Evolutionary conservation across 2,113 vertebrate genomes (phyloP).

Genomic region (Brachypteracias leptosomus): DNA sequence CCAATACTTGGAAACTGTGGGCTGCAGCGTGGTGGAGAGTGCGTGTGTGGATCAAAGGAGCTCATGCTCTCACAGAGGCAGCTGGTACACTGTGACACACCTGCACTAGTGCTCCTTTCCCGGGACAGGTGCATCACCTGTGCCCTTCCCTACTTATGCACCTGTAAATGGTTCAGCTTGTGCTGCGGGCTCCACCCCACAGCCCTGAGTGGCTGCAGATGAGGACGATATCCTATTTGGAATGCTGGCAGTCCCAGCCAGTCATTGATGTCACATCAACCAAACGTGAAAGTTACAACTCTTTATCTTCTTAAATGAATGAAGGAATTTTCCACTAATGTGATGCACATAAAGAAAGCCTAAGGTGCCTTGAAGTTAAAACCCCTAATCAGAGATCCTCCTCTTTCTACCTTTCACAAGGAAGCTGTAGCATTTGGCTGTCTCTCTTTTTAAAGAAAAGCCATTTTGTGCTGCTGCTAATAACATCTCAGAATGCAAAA

Average conservation of each 20-base stretch:
- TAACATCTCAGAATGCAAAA: not conserved
- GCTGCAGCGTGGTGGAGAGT: conserved; percentile 91
- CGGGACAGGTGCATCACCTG: conserved; percentile 73
- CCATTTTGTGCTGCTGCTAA: not conserved
- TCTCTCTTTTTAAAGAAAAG: not conserved
- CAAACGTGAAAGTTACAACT: conserved; percentile 63
- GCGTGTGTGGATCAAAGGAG: conserved; percentile 86
- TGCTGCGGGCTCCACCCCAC: conserved; percentile 71
- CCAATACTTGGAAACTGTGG: conserved; percentile 95
- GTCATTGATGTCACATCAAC: conserved; percentile 44
- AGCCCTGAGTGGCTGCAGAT: conserved; percentile 74
- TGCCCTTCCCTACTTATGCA: conserved; percentile 77
- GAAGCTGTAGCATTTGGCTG: not conserved
- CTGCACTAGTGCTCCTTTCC: conserved; percentile 41
- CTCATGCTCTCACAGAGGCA: conserved; percentile 81
- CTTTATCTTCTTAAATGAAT: conserved; percentile 67
- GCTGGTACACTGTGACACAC: conserved; percentile 40
- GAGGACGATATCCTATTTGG: conserved; percentile 68
- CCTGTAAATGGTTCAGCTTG: conserved; percentile 62
- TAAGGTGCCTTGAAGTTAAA: not conserved
- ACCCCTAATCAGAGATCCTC: not conserved
- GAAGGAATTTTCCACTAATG: conserved; percentile 61
- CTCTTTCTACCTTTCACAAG: not conserved
- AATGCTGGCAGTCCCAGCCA: conserved; percentile 71
- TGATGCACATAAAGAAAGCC: not conserved